These are phyloP conservation scores for Cynopterus sphinx DNA, from an alignment of 2,797 vertebrate species.

Conservation along the genomic window DNA sequence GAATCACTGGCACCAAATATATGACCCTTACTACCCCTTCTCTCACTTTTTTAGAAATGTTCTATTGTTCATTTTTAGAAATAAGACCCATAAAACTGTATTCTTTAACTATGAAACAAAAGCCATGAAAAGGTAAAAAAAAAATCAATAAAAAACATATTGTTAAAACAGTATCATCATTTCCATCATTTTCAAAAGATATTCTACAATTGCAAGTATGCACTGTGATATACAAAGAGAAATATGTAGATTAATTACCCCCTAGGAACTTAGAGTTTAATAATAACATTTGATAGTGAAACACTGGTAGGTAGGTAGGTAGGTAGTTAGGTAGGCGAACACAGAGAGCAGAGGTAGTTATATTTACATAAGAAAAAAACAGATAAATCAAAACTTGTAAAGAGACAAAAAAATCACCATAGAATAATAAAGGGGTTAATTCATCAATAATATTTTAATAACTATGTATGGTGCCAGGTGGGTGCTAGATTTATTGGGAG, in stretches of 20 bases:
- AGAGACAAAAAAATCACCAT: background rate
- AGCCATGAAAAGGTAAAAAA: background rate
- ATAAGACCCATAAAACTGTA: background rate
- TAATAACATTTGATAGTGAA: background rate
- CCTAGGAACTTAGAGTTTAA: background rate
- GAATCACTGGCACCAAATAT: background rate
- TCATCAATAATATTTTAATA: no score
- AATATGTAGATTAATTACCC: background rate
- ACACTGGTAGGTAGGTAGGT: background rate
- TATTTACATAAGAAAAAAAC: background rate
- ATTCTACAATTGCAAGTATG: background rate
- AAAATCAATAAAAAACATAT: background rate
- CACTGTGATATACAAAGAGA: background rate
- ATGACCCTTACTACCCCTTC: background rate
- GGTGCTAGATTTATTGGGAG: no score
- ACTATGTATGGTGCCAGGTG: no score
- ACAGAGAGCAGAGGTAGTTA: background rate
- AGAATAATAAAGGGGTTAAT: background rate
- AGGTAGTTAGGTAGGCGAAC: background rate
- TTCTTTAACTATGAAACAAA: conserved; percentile 27
- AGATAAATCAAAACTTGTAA: background rate
- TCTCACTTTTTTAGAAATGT: background rate
- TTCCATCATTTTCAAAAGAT: background rate
- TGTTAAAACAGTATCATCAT: background rate
- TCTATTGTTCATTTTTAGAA: background rate